phyloP scores from a whole-genome alignment of 2,888 invertebrate genomes.

The Caenorhabditis doughertyi region DNA sequence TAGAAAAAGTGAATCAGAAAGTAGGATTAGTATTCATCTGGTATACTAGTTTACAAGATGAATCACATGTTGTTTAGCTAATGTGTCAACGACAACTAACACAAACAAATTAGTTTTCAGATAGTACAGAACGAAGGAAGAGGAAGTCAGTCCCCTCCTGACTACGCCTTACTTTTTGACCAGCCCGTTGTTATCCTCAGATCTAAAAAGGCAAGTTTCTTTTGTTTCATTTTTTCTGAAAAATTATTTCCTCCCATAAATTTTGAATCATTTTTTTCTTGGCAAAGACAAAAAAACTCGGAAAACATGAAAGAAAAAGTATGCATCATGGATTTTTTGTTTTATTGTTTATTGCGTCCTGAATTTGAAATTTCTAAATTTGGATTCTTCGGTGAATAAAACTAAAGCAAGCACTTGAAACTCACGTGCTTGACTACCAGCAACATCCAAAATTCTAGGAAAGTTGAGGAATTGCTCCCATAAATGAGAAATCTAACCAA shows the following conservation, averaged over 20 bases:
- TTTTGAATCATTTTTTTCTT: not conserved
- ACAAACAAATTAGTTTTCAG: slow-evolving; percentile 52
- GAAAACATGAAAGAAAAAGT: not conserved
- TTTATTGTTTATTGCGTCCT: not conserved
- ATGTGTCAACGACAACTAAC: slow-evolving; percentile 35
- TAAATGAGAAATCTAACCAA: too few species aligned
- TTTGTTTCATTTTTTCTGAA: not conserved
- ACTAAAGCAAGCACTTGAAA: not conserved
- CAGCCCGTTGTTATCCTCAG: slow-evolving; percentile 62
- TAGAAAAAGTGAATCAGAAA: slow-evolving; percentile 21
- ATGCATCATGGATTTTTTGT: slow-evolving; percentile 6
- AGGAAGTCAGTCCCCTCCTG: slow-evolving; percentile 59
- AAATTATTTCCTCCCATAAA: not conserved
- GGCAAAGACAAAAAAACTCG: not conserved
- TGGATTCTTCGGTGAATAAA: not conserved
- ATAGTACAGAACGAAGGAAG: slow-evolving; percentile 61
- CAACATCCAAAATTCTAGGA: not conserved
- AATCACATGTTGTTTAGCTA: slow-evolving; percentile 45
- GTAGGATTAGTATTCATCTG: slow-evolving; percentile 3
- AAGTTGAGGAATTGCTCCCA: too few species aligned
- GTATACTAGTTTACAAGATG: slow-evolving; percentile 29
- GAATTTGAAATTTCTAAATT: not conserved
- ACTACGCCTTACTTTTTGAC: slow-evolving; percentile 62
- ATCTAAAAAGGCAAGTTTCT: slow-evolving; percentile 45
- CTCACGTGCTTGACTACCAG: not conserved